These are phyloP conservation scores for Eulemur rubriventer DNA, from an alignment of 2,797 vertebrate genomes.

Conservation along the genomic window DNA sequence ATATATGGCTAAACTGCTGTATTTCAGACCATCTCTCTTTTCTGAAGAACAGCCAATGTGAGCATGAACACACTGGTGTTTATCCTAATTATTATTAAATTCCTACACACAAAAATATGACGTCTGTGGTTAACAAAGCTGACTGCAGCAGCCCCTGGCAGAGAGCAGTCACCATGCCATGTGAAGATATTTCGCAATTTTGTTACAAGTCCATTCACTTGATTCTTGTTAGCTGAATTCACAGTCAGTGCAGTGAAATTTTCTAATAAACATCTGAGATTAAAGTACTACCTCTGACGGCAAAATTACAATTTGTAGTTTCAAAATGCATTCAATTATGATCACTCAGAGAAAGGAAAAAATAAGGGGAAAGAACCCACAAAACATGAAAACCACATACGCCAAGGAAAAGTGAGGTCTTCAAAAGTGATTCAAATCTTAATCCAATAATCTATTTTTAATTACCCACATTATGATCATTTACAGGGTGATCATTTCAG, in stretches of 20 bases:
- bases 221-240: slow-evolving; percentile 74
- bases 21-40: not conserved
- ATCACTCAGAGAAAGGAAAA: slow-evolving; percentile 77
- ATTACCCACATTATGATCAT: slow-evolving; percentile 74
- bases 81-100: not conserved
- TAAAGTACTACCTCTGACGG: slow-evolving; percentile 79
- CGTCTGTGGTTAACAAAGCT: no score
- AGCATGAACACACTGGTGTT: not conserved
- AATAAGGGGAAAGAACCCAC: not conserved
- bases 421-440: slow-evolving; percentile 77
- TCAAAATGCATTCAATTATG: slow-evolving; percentile 79
- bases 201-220: slow-evolving; percentile 47
- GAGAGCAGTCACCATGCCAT: not conserved
- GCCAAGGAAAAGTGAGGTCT: slow-evolving; percentile 76
- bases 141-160: no score
- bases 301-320: slow-evolving; percentile 82
- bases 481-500: slow-evolving; percentile 79
- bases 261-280: slow-evolving; percentile 81
- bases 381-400: slow-evolving; percentile 70
- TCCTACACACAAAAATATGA: not conserved
- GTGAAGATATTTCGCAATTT: not conserved
- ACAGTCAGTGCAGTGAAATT: slow-evolving; percentile 70
- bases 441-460: slow-evolving; percentile 83
- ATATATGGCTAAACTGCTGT: accelerated
- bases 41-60: not conserved